Conservation (phyloP, 2,797 vertebrate species). For the Alca torda region DNA sequence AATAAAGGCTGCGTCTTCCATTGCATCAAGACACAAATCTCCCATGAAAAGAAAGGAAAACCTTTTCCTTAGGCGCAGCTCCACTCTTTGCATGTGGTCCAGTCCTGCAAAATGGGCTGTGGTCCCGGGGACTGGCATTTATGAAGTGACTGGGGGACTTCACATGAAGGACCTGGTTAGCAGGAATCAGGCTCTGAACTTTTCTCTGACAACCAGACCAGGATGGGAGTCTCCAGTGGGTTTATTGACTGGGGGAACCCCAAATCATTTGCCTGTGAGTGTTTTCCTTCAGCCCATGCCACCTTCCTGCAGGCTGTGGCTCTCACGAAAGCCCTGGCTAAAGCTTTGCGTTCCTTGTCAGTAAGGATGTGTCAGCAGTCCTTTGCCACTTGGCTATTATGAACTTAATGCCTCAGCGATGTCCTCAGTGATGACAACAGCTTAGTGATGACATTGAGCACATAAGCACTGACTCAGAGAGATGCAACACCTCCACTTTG, state of each 20-base stretch:
- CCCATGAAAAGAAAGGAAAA: not conserved
- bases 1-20: not conserved
- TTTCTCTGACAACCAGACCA: not conserved
- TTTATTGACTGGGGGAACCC: not conserved
- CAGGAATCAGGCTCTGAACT: not conserved
- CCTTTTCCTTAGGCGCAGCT: not conserved
- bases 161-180: not conserved
- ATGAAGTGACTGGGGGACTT: not conserved
- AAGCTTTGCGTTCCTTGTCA: not conserved
- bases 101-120: not conserved
- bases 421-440: not conserved
- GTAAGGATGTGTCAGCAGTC: not conserved
- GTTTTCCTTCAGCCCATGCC: not conserved
- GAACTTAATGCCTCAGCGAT: not conserved
- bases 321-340: fast-evolving
- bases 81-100: not conserved
- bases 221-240: not conserved
- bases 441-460: not conserved
- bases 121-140: fast-evolving
- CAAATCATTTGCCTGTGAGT: fast-evolving
- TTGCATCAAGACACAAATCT: not conserved
- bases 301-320: not conserved
- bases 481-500: not conserved
- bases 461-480: not conserved
- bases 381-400: not conserved